Evolutionary conservation across 2,113 vertebrate genomes (phyloP).

Genomic region (Abramis brama): DNA sequence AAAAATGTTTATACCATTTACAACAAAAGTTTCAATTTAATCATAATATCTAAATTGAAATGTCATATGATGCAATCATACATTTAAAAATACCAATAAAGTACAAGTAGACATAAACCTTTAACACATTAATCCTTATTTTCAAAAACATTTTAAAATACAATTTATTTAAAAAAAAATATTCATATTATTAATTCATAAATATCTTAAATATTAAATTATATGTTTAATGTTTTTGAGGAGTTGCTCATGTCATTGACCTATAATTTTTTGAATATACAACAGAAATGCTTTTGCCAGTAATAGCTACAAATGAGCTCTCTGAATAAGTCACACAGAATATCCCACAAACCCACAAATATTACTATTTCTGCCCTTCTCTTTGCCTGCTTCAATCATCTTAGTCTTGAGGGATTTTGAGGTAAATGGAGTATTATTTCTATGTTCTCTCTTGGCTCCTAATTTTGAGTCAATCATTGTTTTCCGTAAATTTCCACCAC

Average conservation of each 20-base stretch:
- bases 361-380: background rate
- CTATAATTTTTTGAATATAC: background rate
- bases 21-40: background rate
- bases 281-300: background rate
- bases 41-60: background rate
- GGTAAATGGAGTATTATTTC: background rate
- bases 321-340: background rate
- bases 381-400: conserved; percentile 3
- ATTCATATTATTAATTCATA: too few relatives aligned
- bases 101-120: too few relatives aligned
- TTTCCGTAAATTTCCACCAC: conserved; percentile 10
- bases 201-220: too few relatives aligned
- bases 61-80: background rate
- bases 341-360: background rate
- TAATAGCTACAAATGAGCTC: background rate
- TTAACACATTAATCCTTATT: too few relatives aligned
- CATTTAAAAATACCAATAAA: too few relatives aligned
- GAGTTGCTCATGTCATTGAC: background rate
- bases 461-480: conserved; percentile 13
- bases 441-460: background rate
- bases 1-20: background rate
- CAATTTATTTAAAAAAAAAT: too few relatives aligned
- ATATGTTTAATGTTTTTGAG: too few relatives aligned
- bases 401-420: conserved; percentile 6
- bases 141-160: too few relatives aligned